A percentile compares a stretch with the other conserved stretches of the same genome.
Conservation (phyloP, 30 jellyfish, hydroid and myxozoan species). For the Clytia hemisphaerica region DNA sequence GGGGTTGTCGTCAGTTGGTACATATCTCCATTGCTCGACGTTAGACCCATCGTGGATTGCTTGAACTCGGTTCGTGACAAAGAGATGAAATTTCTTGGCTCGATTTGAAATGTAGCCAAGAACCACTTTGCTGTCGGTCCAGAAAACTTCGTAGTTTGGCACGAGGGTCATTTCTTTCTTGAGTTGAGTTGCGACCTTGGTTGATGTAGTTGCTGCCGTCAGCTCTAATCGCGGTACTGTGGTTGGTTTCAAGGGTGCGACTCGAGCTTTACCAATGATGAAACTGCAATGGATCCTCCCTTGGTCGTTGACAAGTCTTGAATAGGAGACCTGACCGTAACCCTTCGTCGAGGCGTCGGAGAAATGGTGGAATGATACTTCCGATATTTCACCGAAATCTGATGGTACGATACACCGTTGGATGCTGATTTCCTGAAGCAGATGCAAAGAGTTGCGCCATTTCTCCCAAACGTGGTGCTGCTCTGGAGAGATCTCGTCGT, state of each 20-base stretch:
- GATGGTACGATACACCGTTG: neutral
- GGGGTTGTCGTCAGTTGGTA: constrained; percentile 17
- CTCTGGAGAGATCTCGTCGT: constrained; percentile 13
- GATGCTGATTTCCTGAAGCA: neutral
- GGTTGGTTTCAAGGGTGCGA: constrained; percentile 16
- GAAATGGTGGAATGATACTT: constrained; percentile 35
- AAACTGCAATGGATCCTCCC: constrained; percentile 33
- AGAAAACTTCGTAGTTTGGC: constrained; percentile 8
- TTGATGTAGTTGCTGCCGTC: constrained; percentile 29
- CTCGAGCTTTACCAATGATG: constrained; percentile 39
- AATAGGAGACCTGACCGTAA: constrained; percentile 19
- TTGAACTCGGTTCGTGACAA: constrained; percentile 37
- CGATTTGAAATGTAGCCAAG: constrained; percentile 26
- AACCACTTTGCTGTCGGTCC: constrained; percentile 59
- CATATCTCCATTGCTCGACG: constrained; percentile 45
- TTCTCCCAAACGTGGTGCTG: constrained; percentile 20
- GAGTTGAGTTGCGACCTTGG: constrained; percentile 1
- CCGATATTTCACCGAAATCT: neutral
- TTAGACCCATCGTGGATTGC: constrained; percentile 39
- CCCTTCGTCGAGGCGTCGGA: constrained; percentile 35
- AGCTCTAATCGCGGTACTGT: constrained; percentile 49
- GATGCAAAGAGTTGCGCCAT: constrained; percentile 24
- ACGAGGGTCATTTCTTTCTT: constrained; percentile 16
- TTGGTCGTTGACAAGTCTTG: neutral
- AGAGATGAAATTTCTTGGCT: constrained; percentile 19